Base-by-base conservation (phyloP, 2,888 invertebrate species). In the Netelia melanura region DNA sequence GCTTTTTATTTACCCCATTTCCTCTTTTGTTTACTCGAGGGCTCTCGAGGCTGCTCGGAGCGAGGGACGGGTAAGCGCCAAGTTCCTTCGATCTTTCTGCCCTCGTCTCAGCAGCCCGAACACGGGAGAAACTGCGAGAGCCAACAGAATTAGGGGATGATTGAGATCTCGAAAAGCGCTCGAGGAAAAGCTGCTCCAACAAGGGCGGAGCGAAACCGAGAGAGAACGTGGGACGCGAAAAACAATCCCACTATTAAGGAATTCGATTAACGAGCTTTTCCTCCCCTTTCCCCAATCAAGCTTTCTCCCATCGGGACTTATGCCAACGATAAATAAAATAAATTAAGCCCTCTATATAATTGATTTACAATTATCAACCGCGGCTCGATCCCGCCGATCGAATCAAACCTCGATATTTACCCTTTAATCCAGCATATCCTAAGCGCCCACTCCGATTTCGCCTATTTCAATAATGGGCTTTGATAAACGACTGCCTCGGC, bases 1-100 rank as follows among this genome's bases (percentile, higher is more conserved):
- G 90, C 90, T 92, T 91, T 91, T 92, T 92, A 92, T 92, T 92
- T 92, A 92, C 92, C 88, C 91, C 90, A 90, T 92, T 92, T 91
- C 89, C 89, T 88, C 89, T 89, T 91, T 91, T 92, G 91, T 92
- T 92, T 92, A 92, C 92, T 90, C 89, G 87, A 88, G 89, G 87
- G 87, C 88, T 87, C 87, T 87, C 77, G 83, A 76, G 74, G 70
- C 79, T 65, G 70, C 85, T 76, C 79, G 75, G 30, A 3, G 61
- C 9, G 65, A 76, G 64, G 44, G 21, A 58, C 76, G 44, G 14
- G 62, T 64, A 72, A 72, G 64, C 77, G 65, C 85, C 80, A 77
- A 78, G 62, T 70, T 62, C 67, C 43, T 84, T 76, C 81, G 68
- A 77, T 62, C 54, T 44, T 58, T 79, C 79, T 61, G 17, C 56